These are phyloP conservation scores for Drosophila greeni DNA, from an alignment of 2,888 invertebrate species.

Conservation along the genomic window DNA sequence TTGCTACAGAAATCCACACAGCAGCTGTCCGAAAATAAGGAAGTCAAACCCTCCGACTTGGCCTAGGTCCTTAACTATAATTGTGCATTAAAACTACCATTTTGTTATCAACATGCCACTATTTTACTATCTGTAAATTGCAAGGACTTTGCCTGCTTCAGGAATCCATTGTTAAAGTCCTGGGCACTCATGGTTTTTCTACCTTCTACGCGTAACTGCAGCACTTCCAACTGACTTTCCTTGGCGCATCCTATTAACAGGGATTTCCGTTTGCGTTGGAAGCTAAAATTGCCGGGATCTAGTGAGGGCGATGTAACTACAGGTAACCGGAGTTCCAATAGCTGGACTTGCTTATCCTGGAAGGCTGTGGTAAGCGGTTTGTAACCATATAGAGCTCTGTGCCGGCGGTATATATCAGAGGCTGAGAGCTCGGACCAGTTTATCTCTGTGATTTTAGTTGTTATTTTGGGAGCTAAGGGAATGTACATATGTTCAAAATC, in stretches of 20 bases:
- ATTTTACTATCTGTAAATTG: slow-evolving; percentile 60
- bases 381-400: slow-evolving; percentile 84
- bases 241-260: slow-evolving; percentile 85
- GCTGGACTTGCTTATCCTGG: slow-evolving; percentile 82
- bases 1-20: slow-evolving; percentile 88
- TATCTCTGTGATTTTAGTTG: slow-evolving; percentile 81
- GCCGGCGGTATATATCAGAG: slow-evolving; percentile 84
- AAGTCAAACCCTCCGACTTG: slow-evolving; percentile 86
- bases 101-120: slow-evolving; percentile 42
- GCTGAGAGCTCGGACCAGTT: slow-evolving; percentile 84
- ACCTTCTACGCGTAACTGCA: slow-evolving; percentile 83
- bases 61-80: slow-evolving; percentile 79
- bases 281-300: slow-evolving; percentile 82
- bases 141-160: slow-evolving; percentile 78
- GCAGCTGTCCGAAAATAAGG: slow-evolving; percentile 82
- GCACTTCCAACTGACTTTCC: slow-evolving; percentile 83
- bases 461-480: slow-evolving; percentile 87
- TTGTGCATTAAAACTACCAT: slow-evolving; percentile 38
- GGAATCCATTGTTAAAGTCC: slow-evolving; percentile 93
- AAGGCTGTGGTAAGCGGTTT: slow-evolving; percentile 83
- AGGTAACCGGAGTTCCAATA: slow-evolving; percentile 80
- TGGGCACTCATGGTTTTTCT: slow-evolving; percentile 86
- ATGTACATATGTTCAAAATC: slow-evolving; percentile 10
- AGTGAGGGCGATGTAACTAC: slow-evolving; percentile 8
- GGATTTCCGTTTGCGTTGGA: slow-evolving; percentile 81